Conservation (phyloP, 1,140 invertebrate genomes). For the Mylabris phalerata region DNA sequence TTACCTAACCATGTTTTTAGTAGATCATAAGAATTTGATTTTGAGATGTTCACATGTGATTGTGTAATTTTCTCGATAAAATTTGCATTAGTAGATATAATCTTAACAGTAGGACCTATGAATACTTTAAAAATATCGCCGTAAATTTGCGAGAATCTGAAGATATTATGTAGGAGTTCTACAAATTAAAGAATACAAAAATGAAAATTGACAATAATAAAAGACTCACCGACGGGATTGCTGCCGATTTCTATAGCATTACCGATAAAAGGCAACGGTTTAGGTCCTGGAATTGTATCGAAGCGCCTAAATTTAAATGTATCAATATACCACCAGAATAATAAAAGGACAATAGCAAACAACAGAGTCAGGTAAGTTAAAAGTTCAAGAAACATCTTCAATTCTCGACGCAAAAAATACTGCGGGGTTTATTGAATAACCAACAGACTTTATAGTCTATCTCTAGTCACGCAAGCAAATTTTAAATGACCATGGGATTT, state of each 20-base stretch:
- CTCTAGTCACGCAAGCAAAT: no score
- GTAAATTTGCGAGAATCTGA: background rate
- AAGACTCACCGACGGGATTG: constrained; percentile 2
- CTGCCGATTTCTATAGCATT: background rate
- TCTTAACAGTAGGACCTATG: background rate
- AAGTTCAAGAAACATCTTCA: no score
- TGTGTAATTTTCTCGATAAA: background rate
- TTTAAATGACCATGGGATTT: no score
- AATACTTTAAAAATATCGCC: constrained; percentile 3
- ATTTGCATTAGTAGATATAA: background rate
- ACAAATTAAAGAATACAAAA: constrained; percentile 52
- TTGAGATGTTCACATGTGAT: constrained; percentile 2
- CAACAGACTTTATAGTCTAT: no score
- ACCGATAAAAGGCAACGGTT: constrained; percentile 4
- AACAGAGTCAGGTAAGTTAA: no score
- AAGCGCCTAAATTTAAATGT: background rate
- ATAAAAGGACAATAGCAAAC: background rate
- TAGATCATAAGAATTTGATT: constrained; percentile 2
- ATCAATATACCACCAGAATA: constrained; percentile 1
- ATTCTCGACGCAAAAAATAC: no score
- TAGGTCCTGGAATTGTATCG: constrained; percentile 2
- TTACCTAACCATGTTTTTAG: background rate
- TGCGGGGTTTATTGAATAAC: no score
- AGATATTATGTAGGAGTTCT: background rate
- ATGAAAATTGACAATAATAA: constrained; percentile 26